phyloP scores from a whole-genome alignment of 2,888 invertebrate species.

The Reticulitermes lucifugus region DNA sequence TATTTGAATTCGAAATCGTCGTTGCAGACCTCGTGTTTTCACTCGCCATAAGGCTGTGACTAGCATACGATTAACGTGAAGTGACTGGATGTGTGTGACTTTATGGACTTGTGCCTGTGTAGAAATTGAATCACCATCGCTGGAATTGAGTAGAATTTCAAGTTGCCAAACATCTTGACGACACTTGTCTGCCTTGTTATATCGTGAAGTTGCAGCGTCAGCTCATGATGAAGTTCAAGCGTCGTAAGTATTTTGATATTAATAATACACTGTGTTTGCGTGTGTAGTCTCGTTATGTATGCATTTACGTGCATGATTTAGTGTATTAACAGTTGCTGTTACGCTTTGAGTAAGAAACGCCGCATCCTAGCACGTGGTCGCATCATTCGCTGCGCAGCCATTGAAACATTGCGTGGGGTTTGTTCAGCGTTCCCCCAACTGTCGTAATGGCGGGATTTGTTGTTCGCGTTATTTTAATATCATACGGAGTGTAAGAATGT shows the following conservation, averaged over 20 bases:
- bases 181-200: not conserved
- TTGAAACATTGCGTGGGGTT: conserved; percentile 48
- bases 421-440: conserved; percentile 39
- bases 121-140: not conserved
- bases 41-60: conserved; percentile 12
- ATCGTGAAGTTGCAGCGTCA: conserved; percentile 3
- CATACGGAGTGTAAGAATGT: not conserved
- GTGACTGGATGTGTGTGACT: conserved; percentile 20
- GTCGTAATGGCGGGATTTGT: conserved; percentile 49
- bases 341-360: not conserved
- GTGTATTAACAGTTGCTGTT: too few species aligned
- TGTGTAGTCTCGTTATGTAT: not conserved
- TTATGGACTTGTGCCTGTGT: not conserved
- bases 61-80: not conserved
- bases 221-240: conserved; percentile 51
- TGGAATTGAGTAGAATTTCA: not conserved
- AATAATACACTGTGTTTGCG: not conserved
- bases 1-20: not conserved
- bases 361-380: conserved; percentile 42
- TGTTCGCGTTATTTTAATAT: not conserved
- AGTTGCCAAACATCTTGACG: conserved; percentile 14
- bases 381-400: conserved; percentile 38
- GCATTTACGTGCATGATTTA: not conserved
- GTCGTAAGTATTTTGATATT: conserved; percentile 48
- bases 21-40: conserved; percentile 36